Evolutionary conservation across 2,797 vertebrate genomes (phyloP), one percentile per base, ranked within the genome.

Genomic region (Pangasius mekongensis): DNA sequence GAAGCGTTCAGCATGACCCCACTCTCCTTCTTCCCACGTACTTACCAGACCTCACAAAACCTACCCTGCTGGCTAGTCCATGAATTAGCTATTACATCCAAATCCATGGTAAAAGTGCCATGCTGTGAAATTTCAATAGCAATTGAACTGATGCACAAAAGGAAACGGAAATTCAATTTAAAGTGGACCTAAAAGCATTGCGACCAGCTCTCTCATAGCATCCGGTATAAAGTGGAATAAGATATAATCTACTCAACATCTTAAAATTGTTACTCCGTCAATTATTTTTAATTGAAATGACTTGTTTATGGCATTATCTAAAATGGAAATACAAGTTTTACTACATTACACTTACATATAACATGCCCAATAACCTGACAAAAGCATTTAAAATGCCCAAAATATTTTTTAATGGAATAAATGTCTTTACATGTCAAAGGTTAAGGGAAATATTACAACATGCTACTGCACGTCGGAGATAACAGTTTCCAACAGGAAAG

Each of bases 401-500:
- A 89, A 89, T 89, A 89, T 84, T 71, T 89, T 87, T 89, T 89
- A 89, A 86, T 89, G 85, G 88, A 84, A 89, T 89, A 86, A 86
- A 86, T 69, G 78, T 86, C 84, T 83, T 86, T 89, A 89, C 85
- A 89, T 73, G 69, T 87, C 18, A 87, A 86, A 69, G 47, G 58
- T 36, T 33, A 30, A 43, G 78, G 80, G 39, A 80, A 78, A 89
- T 83, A 85, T 82, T 86, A 89, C 77, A 82, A 89, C 67, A 58
- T 89, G 88, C 88, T 83, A 83, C 88, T 76, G 88, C 84, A 89
- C 58, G 78, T 89, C 77, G 67, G 71, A 58, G 67, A 85, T 60
- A 85, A 85, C 8, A 81, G 54, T 89, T 89, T 83, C 88, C 88
- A 89, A 83, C n/a, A 86, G 84, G 84, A 89, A 89, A 89, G 78